These are phyloP conservation scores for Cheilosia urbana DNA, from an alignment of 2,888 invertebrate species.

Conservation along the genomic window DNA sequence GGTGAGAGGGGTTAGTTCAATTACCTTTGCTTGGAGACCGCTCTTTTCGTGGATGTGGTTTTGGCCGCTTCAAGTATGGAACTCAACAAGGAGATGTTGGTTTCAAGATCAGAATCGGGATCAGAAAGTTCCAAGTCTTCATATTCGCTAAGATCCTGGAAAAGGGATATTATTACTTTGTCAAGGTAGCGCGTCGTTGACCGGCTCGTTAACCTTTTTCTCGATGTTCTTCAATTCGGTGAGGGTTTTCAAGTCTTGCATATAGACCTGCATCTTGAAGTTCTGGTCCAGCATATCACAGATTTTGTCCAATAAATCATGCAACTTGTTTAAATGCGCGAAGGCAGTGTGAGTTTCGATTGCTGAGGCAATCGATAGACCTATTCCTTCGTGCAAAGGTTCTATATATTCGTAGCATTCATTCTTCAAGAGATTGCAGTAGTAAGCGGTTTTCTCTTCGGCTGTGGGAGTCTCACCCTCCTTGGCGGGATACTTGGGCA, in stretches of 20 bases:
- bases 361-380: slow-evolving; percentile 85
- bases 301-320: slow-evolving; percentile 91
- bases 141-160: slow-evolving; percentile 71
- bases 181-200: background rate
- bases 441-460: slow-evolving; percentile 65
- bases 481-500: slow-evolving; percentile 57
- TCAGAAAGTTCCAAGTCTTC: slow-evolving; percentile 84
- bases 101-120: slow-evolving; percentile 86
- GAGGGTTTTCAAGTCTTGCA: slow-evolving; percentile 89
- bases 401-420: slow-evolving; percentile 81
- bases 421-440: slow-evolving; percentile 79
- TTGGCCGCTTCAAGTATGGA: slow-evolving; percentile 86
- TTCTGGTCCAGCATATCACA: slow-evolving; percentile 90
- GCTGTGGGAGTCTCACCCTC: slow-evolving; percentile 38
- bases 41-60: slow-evolving; percentile 85
- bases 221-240: slow-evolving; percentile 87
- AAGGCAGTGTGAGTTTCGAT: slow-evolving; percentile 88
- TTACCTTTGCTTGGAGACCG: slow-evolving; percentile 81
- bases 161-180: background rate
- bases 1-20: background rate
- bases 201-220: slow-evolving; percentile 81
- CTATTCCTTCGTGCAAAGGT: slow-evolving; percentile 85
- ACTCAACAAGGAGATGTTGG: slow-evolving; percentile 86
- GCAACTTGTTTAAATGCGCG: slow-evolving; percentile 91
- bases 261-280: slow-evolving; percentile 87